These are phyloP conservation scores for Helicorthomorpha holstii DNA, from an alignment of 1,140 invertebrate genomes.

Conservation along the genomic window DNA sequence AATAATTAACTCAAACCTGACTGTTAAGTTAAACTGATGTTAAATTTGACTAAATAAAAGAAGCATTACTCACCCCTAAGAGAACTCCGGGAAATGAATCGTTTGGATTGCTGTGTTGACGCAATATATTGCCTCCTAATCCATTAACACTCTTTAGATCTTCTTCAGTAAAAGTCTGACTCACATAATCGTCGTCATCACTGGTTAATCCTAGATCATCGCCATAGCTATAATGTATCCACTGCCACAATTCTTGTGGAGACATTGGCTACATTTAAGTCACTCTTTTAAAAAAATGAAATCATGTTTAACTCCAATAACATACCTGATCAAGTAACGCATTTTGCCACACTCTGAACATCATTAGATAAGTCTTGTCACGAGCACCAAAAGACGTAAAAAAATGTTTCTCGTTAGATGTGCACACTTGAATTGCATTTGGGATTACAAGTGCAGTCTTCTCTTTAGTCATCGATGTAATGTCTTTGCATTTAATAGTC, in stretches of 20 bases:
- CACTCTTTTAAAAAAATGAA: no score
- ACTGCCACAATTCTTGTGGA: slow-evolving; percentile 75
- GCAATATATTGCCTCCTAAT: no score
- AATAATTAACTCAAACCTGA: no score
- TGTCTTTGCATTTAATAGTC: slow-evolving; percentile 66
- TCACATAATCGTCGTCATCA: slow-evolving; percentile 73
- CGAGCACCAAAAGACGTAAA: slow-evolving; percentile 79
- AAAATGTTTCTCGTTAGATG: slow-evolving; percentile 71
- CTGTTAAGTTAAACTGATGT: no score
- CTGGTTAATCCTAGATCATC: slow-evolving; percentile 80
- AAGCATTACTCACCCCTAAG: no score
- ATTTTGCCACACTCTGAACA: slow-evolving; percentile 91
- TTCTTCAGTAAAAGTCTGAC: slow-evolving; percentile 19
- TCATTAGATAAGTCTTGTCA: slow-evolving; percentile 85
- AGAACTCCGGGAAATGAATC: no score
- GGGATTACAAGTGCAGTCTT: slow-evolving; percentile 85
- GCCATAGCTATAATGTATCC: slow-evolving; percentile 78
- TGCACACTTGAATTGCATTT: slow-evolving; percentile 78
- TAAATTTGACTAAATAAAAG: no score
- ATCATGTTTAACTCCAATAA: no score
- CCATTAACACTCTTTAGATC: no score
- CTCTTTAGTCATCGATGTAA: slow-evolving; percentile 80
- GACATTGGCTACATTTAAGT: slow-evolving; percentile 58
- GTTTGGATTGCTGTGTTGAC: no score
- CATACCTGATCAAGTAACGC: slow-evolving; percentile 69